phyloP scores from a whole-genome alignment of 2,888 invertebrate genomes.

The Ormyrus nitidulus region DNA sequence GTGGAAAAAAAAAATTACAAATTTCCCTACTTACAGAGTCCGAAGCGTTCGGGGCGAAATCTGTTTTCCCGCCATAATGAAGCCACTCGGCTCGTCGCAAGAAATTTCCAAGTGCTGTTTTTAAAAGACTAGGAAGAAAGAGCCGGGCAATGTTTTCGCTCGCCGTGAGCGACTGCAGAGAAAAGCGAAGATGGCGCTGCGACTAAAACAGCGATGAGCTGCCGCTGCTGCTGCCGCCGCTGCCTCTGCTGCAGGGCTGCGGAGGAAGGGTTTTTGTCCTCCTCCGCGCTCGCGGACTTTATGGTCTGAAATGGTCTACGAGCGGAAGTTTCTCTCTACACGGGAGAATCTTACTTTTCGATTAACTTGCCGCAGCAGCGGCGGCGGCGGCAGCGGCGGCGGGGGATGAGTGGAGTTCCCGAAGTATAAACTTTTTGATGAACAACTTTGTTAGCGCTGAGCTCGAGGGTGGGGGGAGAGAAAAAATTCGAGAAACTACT shows the following conservation, averaged over 20 bases:
- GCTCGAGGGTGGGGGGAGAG: not conserved
- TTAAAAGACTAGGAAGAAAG: slow-evolving; percentile 30
- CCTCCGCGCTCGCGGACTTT: slow-evolving; percentile 32
- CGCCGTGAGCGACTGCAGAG: not conserved
- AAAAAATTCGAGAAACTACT: slow-evolving; percentile 47
- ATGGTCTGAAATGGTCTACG: slow-evolving; percentile 42
- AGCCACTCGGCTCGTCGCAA: slow-evolving; percentile 2
- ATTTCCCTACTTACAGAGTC: no score
- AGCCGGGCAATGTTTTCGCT: slow-evolving; percentile 42
- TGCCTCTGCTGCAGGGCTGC: not conserved
- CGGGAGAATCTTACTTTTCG: slow-evolving; percentile 56
- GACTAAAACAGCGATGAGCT: no score
- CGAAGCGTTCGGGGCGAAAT: not conserved
- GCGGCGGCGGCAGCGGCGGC: not conserved
- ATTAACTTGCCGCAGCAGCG: slow-evolving; percentile 53
- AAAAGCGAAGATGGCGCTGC: slow-evolving; percentile 8
- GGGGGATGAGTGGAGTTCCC: slow-evolving; percentile 55
- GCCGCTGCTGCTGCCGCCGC: not conserved
- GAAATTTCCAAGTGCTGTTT: slow-evolving; percentile 40
- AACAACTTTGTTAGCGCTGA: slow-evolving; percentile 56
- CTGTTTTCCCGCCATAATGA: slow-evolving; percentile 31
- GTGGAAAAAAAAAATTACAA: no score
- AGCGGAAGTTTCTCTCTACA: slow-evolving; percentile 46
- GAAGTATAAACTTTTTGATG: slow-evolving; percentile 55
- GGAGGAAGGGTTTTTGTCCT: slow-evolving; percentile 34